These are phyloP conservation scores for Oxytorus armatus DNA, from an alignment of 2,888 invertebrate species.

Conservation along the genomic window DNA sequence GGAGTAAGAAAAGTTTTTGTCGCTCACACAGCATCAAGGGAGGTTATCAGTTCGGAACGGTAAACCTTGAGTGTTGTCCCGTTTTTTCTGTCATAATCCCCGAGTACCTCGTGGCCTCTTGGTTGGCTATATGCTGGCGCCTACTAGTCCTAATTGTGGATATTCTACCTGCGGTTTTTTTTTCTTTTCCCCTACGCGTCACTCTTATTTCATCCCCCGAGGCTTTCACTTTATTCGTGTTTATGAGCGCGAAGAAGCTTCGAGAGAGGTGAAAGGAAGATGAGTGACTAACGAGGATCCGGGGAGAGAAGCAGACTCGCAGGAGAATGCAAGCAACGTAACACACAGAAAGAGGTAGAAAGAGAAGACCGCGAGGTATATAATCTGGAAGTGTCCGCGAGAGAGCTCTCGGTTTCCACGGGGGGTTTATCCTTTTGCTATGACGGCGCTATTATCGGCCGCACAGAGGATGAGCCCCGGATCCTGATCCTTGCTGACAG, in stretches of 20 bases:
- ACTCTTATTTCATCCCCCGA: constrained; percentile 54
- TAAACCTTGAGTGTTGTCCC: constrained; percentile 31
- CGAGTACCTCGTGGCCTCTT: constrained; percentile 1
- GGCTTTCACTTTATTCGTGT: constrained; percentile 63
- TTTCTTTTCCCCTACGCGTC: constrained; percentile 35
- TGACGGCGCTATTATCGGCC: constrained; percentile 63
- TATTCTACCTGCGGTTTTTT: constrained; percentile 63
- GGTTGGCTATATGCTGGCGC: constrained; percentile 47
- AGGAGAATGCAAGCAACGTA: constrained; percentile 13
- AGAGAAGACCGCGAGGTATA: constrained; percentile 4
- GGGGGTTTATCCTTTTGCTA: constrained; percentile 55
- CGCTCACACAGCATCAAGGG: too few relatives aligned
- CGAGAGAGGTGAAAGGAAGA: constrained; percentile 58
- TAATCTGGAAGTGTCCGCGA: constrained; percentile 56
- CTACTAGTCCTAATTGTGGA: constrained; percentile 68
- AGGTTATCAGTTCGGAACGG: constrained; percentile 53
- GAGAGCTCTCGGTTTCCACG: constrained; percentile 53
- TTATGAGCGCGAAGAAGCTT: constrained; percentile 62
- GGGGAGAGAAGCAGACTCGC: constrained; percentile 35
- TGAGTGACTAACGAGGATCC: constrained; percentile 69
- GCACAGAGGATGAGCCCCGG: constrained; percentile 55
- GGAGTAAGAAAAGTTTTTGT: too few relatives aligned
- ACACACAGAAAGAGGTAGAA: not conserved
- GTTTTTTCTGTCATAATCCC: constrained; percentile 16
- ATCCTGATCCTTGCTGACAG: constrained; percentile 54